Conservation (phyloP, 2,113 vertebrate species). For the Sylvilagus bachmani region DNA sequence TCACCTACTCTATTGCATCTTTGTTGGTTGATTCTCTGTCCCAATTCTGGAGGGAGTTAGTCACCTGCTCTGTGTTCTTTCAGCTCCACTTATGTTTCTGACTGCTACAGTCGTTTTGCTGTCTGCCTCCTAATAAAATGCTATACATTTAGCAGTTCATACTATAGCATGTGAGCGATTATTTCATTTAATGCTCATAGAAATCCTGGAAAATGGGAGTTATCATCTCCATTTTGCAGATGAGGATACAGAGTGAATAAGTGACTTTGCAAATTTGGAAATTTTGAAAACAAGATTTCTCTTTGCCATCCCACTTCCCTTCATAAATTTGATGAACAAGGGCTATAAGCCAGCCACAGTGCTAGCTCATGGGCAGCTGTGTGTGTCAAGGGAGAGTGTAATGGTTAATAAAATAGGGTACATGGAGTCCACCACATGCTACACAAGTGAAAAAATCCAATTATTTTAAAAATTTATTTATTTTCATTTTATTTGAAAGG, state of each 20-base stretch:
- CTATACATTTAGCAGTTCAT: conserved; percentile 29
- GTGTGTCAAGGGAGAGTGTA: neutral
- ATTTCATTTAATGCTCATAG: conserved; percentile 51
- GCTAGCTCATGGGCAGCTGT: neutral
- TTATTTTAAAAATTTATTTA: neutral
- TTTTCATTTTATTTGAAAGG: too few relatives aligned
- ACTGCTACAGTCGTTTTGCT: neutral
- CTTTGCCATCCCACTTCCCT: neutral
- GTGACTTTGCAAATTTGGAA: neutral
- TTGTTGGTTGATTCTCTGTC: neutral
- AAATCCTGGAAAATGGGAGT: neutral
- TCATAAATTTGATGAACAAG: neutral
- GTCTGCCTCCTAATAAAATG: conserved; percentile 41
- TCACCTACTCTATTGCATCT: neutral
- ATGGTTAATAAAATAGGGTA: neutral
- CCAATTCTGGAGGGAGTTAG: neutral
- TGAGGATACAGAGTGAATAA: neutral
- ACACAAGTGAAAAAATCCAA: conserved; percentile 6
- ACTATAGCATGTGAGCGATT: neutral
- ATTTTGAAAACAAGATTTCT: neutral
- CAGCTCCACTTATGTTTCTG: conserved; percentile 25
- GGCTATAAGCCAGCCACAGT: neutral
- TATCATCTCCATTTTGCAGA: conserved; percentile 1
- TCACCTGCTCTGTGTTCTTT: neutral
- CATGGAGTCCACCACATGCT: neutral